phyloP scores from a whole-genome alignment of 1,140 invertebrate species.

The Cydia splendana region DNA sequence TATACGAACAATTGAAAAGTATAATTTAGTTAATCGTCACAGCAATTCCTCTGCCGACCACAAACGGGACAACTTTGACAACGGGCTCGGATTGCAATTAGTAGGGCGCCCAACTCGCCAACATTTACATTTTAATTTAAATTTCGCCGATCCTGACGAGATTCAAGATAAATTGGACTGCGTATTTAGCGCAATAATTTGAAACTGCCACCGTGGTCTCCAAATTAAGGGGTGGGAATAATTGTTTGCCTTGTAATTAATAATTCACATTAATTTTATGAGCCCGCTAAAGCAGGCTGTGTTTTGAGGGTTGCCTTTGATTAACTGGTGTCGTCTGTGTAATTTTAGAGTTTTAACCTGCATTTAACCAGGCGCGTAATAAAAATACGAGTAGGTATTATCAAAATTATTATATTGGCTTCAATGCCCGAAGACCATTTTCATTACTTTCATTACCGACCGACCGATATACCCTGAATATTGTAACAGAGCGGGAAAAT shows the following conservation, averaged over 20 bases:
- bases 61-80: slow-evolving; percentile 57
- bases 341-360: not conserved
- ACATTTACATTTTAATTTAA: slow-evolving; percentile 79
- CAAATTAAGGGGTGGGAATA: slow-evolving; percentile 59
- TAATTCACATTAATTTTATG: slow-evolving; percentile 61
- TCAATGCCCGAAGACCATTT: too few relatives aligned
- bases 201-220: slow-evolving; percentile 54
- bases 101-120: slow-evolving; percentile 60
- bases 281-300: slow-evolving; percentile 24
- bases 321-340: not conserved
- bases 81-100: slow-evolving; percentile 66
- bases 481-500: too few relatives aligned
- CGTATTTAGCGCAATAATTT: slow-evolving; percentile 71
- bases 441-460: too few relatives aligned
- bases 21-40: slow-evolving; percentile 33
- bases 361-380: not conserved
- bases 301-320: slow-evolving; percentile 22
- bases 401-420: too few relatives aligned
- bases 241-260: slow-evolving; percentile 66
- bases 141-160: slow-evolving; percentile 72
- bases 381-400: not conserved
- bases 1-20: slow-evolving; percentile 37
- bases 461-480: too few relatives aligned
- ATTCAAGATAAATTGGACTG: slow-evolving; percentile 73
- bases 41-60: slow-evolving; percentile 36